These are phyloP conservation scores for Cydia pomonella DNA, from an alignment of 1,140 invertebrate species.

Conservation along the genomic window DNA sequence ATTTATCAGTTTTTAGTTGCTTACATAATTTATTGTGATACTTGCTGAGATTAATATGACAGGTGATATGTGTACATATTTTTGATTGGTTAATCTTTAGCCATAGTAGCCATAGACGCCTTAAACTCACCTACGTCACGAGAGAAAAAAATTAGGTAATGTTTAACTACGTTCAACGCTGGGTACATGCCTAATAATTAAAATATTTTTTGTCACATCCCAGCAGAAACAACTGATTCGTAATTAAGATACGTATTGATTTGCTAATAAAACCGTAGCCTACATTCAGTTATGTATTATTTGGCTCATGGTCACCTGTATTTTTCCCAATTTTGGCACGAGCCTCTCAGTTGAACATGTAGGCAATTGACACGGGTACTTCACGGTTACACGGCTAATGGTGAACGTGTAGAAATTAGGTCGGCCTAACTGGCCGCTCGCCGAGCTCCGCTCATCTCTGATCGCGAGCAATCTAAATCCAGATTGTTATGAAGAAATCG, in stretches of 20 bases:
- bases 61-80: too few species aligned
- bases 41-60: too few species aligned
- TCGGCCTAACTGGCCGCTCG: slow-evolving; percentile 23
- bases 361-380: slow-evolving; percentile 1
- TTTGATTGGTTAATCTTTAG: too few species aligned
- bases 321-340: slow-evolving; percentile 23
- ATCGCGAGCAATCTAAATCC: slow-evolving; percentile 28
- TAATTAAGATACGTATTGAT: not conserved
- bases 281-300: not conserved
- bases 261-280: not conserved
- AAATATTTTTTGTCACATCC: too few species aligned
- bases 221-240: not conserved
- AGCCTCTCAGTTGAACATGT: slow-evolving; percentile 12
- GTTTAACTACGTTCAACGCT: too few species aligned
- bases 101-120: too few species aligned
- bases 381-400: slow-evolving; percentile 14
- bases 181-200: too few species aligned
- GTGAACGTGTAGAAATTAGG: slow-evolving; percentile 21
- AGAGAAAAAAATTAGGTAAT: too few species aligned
- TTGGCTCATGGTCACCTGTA: not conserved
- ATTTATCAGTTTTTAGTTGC: too few species aligned
- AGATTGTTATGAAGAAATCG: slow-evolving; percentile 30
- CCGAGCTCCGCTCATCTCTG: slow-evolving; percentile 15
- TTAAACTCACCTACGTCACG: too few species aligned
- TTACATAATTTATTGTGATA: too few species aligned